Percentiles rank a stretch among this genome's conserved stretches.
Conservation (phyloP, 1,140 invertebrate species). For the Caenorhabditis inopinata region DNA sequence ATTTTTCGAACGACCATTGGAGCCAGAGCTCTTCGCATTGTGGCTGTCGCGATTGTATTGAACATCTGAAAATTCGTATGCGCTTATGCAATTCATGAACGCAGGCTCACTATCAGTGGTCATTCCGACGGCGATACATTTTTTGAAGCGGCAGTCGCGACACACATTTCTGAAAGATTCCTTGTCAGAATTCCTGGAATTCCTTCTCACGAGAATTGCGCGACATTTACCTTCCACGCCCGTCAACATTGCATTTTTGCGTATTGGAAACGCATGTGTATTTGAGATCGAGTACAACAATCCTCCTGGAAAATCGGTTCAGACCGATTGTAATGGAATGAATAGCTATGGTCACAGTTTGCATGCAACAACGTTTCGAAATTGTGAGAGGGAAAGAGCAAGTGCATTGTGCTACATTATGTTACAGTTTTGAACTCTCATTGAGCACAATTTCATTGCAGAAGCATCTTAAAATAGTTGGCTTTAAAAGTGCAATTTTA, state of each 20-base stretch:
- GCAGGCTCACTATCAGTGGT: neutral
- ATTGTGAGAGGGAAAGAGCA: too few relatives aligned
- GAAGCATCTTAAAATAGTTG: too few relatives aligned
- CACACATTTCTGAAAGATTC: slow-evolving; percentile 26
- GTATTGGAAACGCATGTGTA: slow-evolving; percentile 7
- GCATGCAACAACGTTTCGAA: slow-evolving; percentile 13
- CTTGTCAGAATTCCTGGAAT: neutral
- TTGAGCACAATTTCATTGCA: too few relatives aligned
- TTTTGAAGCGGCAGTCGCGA: slow-evolving; percentile 11
- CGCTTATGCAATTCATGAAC: neutral
- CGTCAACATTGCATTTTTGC: slow-evolving; percentile 16
- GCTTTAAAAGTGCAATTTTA: too few relatives aligned
- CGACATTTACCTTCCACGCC: slow-evolving; percentile 15
- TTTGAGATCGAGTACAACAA: slow-evolving; percentile 20
- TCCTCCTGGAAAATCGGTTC: neutral
- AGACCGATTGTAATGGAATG: neutral
- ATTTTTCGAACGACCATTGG: neutral
- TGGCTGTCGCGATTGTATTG: slow-evolving; percentile 29
- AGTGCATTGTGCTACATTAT: slow-evolving; percentile 6
- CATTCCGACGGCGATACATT: slow-evolving; percentile 2
- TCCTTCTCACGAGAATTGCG: too few relatives aligned
- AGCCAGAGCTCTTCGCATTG: neutral
- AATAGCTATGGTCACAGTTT: neutral
- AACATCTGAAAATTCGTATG: slow-evolving; percentile 10
- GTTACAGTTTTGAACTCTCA: too few relatives aligned